These are phyloP conservation scores for Poeciliopsis prolifica DNA, from an alignment of 2,113 vertebrate genomes.

Conservation along the genomic window DNA sequence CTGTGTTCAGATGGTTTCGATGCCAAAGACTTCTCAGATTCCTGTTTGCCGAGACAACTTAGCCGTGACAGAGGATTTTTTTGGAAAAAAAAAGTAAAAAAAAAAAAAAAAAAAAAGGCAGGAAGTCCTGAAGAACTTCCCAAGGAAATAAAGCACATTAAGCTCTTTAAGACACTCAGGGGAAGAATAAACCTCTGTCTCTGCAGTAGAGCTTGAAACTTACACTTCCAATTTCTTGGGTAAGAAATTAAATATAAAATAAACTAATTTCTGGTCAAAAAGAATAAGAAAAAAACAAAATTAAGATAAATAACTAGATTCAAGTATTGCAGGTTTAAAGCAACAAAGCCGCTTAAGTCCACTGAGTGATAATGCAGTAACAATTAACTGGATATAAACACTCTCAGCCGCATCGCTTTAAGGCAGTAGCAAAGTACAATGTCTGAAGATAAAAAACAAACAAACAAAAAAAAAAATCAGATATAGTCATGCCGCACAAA, in stretches of 20 bases:
- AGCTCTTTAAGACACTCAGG: constrained; percentile 4
- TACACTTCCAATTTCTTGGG: constrained; percentile 21
- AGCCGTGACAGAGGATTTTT: constrained; percentile 3
- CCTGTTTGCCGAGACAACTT: constrained; percentile 1
- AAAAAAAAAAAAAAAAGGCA: not conserved
- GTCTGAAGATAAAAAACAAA: no score
- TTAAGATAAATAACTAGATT: constrained; percentile 71
- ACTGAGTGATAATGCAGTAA: constrained; percentile 39
- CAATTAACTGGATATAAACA: not conserved
- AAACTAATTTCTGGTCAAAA: constrained; percentile 41
- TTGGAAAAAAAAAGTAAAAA: not conserved
- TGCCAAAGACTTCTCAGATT: constrained; percentile 23
- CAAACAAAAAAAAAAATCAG: not conserved
- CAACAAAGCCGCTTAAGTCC: constrained; percentile 49
- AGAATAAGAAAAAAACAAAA: not conserved
- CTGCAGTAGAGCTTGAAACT: constrained; percentile 15
- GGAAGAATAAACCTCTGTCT: constrained; percentile 19
- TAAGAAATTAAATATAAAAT: constrained; percentile 44
- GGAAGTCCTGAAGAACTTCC: not conserved
- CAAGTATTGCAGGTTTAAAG: constrained; percentile 82
- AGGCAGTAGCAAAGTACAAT: no score
- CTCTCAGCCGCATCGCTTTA: no score
- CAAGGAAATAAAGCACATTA: constrained; percentile 38
- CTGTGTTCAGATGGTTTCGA: not conserved
- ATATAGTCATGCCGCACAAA: not conserved